phyloP scores from a whole-genome alignment of 2,113 vertebrate species.

The Greenwoodochromis staneri region DNA sequence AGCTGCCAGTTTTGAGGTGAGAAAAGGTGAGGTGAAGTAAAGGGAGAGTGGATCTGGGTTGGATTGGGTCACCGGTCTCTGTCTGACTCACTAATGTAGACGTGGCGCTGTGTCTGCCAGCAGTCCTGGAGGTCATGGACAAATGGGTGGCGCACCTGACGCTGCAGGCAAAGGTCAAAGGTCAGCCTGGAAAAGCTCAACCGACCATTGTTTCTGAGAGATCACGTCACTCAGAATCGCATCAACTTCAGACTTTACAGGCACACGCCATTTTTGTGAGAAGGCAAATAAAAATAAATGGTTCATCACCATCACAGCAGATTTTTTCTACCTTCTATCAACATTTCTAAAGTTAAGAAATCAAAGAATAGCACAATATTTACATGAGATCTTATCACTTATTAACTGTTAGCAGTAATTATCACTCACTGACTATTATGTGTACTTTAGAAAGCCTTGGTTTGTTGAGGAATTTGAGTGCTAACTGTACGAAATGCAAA shows the following conservation, averaged over 20 bases:
- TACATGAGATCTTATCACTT: neutral
- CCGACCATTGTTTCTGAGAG: neutral
- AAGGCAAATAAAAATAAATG: neutral
- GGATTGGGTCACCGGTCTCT: conserved; percentile 14
- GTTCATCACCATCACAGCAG: neutral
- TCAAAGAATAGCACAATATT: neutral
- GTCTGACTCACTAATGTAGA: conserved; percentile 93
- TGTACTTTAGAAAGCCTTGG: neutral
- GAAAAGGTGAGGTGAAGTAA: conserved; percentile 5
- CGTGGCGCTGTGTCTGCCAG: conserved; percentile 92
- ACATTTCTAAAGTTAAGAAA: neutral
- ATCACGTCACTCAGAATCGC: neutral
- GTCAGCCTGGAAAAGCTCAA: conserved; percentile 24
- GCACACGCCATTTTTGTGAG: neutral
- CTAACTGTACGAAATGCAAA: neutral
- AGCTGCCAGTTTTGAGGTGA: neutral
- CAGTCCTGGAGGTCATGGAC: conserved; percentile 88
- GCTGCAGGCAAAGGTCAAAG: conserved; percentile 77
- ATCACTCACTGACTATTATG: neutral
- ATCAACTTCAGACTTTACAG: neutral
- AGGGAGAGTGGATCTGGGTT: conserved; percentile 16
- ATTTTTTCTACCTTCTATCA: neutral
- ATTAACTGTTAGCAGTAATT: neutral
- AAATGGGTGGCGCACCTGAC: conserved; percentile 88
- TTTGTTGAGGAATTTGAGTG: neutral